These are phyloP conservation scores for Lutjanus erythropterus DNA, from an alignment of 2,113 vertebrate species.

Conservation along the genomic window DNA sequence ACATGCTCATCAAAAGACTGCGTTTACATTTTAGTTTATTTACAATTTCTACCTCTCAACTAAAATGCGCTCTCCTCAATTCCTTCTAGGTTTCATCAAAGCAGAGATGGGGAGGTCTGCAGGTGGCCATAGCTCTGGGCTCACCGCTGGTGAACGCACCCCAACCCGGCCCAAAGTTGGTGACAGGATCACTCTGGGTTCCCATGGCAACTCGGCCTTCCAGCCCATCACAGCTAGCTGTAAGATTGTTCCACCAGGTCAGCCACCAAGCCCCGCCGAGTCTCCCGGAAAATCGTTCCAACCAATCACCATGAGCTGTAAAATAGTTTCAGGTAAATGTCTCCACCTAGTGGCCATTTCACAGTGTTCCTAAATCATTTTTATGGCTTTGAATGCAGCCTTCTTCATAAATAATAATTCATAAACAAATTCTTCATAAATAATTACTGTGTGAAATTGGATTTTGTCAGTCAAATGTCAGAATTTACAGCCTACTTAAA, in stretches of 20 bases:
- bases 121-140: constrained; percentile 80
- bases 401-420: not conserved
- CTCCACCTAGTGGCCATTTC: constrained; percentile 20
- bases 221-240: constrained; percentile 98
- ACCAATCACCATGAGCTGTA: constrained; percentile 99
- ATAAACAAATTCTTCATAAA: not conserved
- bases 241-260: constrained; percentile 95
- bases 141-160: constrained; percentile 90
- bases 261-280: constrained; percentile 91
- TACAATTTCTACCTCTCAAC: not conserved
- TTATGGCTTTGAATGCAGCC: not conserved
- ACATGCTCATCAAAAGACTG: not conserved
- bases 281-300: constrained; percentile 98
- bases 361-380: not conserved
- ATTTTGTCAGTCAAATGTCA: not conserved
- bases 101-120: constrained; percentile 85
- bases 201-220: constrained; percentile 98
- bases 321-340: constrained; percentile 96
- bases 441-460: not conserved
- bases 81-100: constrained; percentile 85
- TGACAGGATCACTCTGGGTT: constrained; percentile 93
- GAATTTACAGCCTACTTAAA: not conserved
- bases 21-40: not conserved
- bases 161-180: constrained; percentile 89
- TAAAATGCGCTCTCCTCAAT: not conserved